phyloP scores from a whole-genome alignment of 2,888 invertebrate species.

The Clivina fossor region DNA sequence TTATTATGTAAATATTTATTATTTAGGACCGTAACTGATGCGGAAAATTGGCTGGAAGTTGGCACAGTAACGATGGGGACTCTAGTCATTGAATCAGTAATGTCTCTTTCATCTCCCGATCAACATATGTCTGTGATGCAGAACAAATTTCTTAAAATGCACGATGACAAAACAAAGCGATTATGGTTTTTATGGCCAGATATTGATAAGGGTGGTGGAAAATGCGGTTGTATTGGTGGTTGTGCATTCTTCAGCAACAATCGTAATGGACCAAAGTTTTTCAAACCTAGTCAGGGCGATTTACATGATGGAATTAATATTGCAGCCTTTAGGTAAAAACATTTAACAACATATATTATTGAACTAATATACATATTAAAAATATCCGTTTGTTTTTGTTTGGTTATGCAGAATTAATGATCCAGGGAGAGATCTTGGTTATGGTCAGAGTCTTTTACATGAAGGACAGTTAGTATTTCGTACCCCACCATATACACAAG shows the following conservation, averaged over 20 bases:
- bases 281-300: constrained; percentile 81
- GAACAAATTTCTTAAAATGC: constrained; percentile 73
- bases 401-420: constrained; percentile 65
- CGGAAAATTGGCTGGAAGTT: constrained; percentile 87
- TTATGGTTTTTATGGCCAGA: constrained; percentile 95
- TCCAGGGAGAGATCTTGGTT: constrained; percentile 81
- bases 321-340: constrained; percentile 68
- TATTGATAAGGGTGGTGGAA: constrained; percentile 60
- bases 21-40: neutral
- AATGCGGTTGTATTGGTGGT: constrained; percentile 95
- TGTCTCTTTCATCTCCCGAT: constrained; percentile 75
- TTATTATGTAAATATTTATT: constrained; percentile 1
- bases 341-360: constrained; percentile 8
- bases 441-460: constrained; percentile 91
- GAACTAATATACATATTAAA: constrained; percentile 8
- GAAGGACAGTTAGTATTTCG: constrained; percentile 85
- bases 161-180: constrained; percentile 82
- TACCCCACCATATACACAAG: constrained; percentile 78
- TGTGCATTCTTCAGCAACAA: constrained; percentile 94
- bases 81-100: constrained; percentile 84
- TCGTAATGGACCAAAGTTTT: constrained; percentile 83
- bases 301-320: constrained; percentile 80
- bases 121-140: constrained; percentile 79
- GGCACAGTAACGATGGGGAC: constrained; percentile 90
- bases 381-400: constrained; percentile 14